Evolutionary conservation across 2,888 invertebrate genomes (phyloP), one percentile per base, ranked within the genome.

Genomic region (Drosophila meridionalis): DNA sequence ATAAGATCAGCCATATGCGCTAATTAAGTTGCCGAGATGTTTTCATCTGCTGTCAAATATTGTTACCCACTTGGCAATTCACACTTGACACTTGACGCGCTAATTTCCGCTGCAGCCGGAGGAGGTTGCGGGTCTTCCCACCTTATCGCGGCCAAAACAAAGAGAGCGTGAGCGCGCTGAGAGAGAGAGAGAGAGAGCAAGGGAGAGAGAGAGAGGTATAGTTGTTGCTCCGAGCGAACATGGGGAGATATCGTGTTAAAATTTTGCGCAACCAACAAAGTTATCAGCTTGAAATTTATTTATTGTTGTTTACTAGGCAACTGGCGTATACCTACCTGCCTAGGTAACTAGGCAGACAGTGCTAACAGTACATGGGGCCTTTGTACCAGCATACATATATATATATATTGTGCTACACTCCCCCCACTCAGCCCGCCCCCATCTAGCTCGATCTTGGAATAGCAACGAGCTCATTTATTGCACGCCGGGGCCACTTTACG

Each of bases 61-160:
- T 82, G 80, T 89, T 85, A 78, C 87, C 82, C 82, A 78, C 67
- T 87, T 87, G 82, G 68, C 89, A 89, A 85, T 85, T 85, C 89
- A 87, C 85, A 85, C 85, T 87, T 89, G 87, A 83, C 89, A 82
- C 87, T 73, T 83, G 75, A 72, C 59, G 73, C 84, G 84, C 83
- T 84, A 85, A 88, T 88, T 85, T 88, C 71, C 77, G 73, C 57
- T 83, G 84, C 89, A 74, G 36, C 30, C 14, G 60, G 56, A 28
- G 58, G 70, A 30, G 52, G 47, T 9, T 11, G 64, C 30, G 43
- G 36, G 38, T 1, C 26, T 36, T 28, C n/a, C 9, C 42, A 48
- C 56, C 68, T 79, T 82, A 83, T 87, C 78, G 58, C 30, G 61
- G 61, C 69, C 76, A 68, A 73, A 78, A 71, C 47, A 62, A 69